These are phyloP conservation scores for Arnoldichthys spilopterus DNA, from an alignment of 2,797 vertebrate genomes.

Conservation along the genomic window DNA sequence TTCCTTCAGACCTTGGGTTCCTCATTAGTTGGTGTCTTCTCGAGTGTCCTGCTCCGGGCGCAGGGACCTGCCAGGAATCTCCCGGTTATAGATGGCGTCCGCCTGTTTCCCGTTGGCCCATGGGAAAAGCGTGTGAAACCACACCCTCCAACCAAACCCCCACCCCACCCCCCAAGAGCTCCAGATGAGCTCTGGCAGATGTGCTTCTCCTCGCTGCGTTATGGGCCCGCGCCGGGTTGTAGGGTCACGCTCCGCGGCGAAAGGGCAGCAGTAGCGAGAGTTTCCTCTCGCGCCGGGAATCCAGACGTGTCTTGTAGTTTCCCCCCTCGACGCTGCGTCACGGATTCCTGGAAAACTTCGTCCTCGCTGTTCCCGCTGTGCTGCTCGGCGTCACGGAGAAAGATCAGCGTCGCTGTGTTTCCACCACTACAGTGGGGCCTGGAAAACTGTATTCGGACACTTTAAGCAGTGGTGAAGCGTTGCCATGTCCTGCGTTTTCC, in stretches of 20 bases:
- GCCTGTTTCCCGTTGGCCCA: slow-evolving; percentile 14
- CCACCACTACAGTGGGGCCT: too few species aligned
- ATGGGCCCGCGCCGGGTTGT: neutral
- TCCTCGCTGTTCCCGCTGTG: too few species aligned
- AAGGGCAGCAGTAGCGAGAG: slow-evolving; percentile 2
- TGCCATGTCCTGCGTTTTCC: too few species aligned
- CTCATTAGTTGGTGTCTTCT: too few species aligned
- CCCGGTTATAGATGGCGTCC: slow-evolving; percentile 1
- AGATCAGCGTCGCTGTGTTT: too few species aligned
- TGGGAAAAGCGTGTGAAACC: slow-evolving; percentile 10
- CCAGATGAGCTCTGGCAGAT: neutral
- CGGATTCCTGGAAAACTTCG: neutral
- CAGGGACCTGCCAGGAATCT: neutral
- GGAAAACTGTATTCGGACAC: too few species aligned
- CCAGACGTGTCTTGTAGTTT: neutral
- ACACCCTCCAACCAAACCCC: neutral
- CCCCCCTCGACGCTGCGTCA: slow-evolving; percentile 1
- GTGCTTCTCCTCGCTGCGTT: neutral
- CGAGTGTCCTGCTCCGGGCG: too few species aligned
- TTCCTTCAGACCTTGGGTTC: too few species aligned
- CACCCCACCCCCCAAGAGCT: neutral
- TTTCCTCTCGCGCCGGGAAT: neutral
- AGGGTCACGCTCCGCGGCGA: neutral
- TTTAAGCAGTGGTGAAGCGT: too few species aligned
- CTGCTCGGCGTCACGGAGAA: too few species aligned